Percentiles rank a stretch among this genome's conserved stretches.
Conservation (phyloP, 92 coral and sea anemone genomes). For the Plumapathes pennacea region DNA sequence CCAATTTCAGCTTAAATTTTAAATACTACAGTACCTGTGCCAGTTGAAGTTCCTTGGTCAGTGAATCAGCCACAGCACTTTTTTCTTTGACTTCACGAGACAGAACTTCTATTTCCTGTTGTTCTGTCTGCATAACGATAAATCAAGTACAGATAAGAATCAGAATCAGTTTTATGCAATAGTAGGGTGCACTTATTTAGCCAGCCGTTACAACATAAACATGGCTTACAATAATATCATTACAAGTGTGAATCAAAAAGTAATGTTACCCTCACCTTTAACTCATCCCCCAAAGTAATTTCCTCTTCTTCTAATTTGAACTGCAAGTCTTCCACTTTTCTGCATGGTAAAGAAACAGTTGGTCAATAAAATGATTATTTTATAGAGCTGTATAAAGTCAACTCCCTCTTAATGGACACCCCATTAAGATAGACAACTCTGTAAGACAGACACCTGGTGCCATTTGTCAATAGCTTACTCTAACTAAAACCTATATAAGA, state of each 20-base stretch:
- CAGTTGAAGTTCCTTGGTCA: constrained; percentile 50
- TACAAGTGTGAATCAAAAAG: not conserved
- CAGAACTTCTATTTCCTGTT: constrained; percentile 68
- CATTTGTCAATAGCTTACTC: too few relatives aligned
- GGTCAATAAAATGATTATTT: too few relatives aligned
- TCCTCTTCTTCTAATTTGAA: constrained; percentile 96
- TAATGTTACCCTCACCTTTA: constrained; percentile 45
- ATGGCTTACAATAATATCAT: too few relatives aligned
- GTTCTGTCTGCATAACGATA: constrained; percentile 80
- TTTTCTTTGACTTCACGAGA: constrained; percentile 65
- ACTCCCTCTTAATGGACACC: too few relatives aligned
- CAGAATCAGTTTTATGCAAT: too few relatives aligned
- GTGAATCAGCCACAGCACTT: constrained; percentile 30
- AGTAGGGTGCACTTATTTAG: not conserved
- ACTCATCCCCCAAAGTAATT: constrained; percentile 92
- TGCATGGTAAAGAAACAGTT: too few relatives aligned
- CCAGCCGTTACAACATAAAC: too few relatives aligned
- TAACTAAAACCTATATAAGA: too few relatives aligned
- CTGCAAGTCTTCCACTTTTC: constrained; percentile 93
- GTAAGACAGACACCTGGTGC: too few relatives aligned
- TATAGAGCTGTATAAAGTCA: too few relatives aligned
- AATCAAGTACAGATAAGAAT: not conserved
- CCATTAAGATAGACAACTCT: too few relatives aligned
- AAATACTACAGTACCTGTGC: constrained; percentile 25
- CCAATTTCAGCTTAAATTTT: not conserved